Evolutionary conservation across 2,113 vertebrate species (phyloP), one percentile per base, ranked within the genome.

Genomic region (Passerina amoena): DNA sequence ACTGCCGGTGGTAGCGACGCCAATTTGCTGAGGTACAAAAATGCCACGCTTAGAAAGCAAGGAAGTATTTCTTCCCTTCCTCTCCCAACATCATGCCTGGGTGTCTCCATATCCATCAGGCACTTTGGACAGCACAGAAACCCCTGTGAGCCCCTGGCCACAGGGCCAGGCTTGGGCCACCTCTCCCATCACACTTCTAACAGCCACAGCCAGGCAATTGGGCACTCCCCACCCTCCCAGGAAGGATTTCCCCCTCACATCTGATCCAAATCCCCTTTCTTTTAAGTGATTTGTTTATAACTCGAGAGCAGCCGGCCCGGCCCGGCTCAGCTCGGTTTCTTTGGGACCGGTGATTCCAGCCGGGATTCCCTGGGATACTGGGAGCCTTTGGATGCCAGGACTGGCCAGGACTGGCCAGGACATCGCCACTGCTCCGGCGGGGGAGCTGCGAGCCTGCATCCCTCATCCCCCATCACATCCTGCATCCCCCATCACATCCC

Each of bases 351-450:
- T 20, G 54, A 0, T 8, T 42, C 45, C 80, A 51, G 31, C 14
- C 4, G 11, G 38, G 81, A 37, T 72, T 83, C 38, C 47, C 37
- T 1, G 28, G 44, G 35, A 23, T 28, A 10, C 19, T 9, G 63
- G 27, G 51, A 56, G 27, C 33, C 7, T 47, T 6, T 12, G 1
- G 2, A 4, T 40, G 37, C 33, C 0, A 2, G 45, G 33, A 8
- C 12, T 5, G 54, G 13, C 25, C 5, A 2, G 22, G 47, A 44
- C 44, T 44, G 38, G 48, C 28, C 4, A 1, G 40, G 50, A 2
- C 64, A 31, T 14, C 1, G 0, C 23, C 0, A 4, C 13, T 0
- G 45, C 47, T 22, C 22, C 1, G 51, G 6, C 0, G 22, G 78
- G 6, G 30, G 11, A 70, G 61, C 65, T 25, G 24, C 11, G 3